These are phyloP conservation scores for Ganaspis sp. DNA, from an alignment of 1,140 invertebrate genomes.

Conservation along the genomic window DNA sequence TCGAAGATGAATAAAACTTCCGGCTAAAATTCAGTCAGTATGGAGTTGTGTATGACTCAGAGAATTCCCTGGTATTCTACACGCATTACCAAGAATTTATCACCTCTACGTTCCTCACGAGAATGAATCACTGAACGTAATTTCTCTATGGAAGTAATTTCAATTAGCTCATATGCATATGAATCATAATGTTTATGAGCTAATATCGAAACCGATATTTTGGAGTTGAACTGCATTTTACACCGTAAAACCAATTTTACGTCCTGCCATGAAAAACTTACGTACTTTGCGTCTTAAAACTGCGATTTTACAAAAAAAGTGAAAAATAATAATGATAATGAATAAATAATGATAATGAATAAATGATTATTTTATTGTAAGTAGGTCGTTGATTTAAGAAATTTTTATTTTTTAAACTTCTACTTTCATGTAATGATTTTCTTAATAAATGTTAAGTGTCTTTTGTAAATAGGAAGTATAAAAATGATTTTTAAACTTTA, in stretches of 20 bases:
- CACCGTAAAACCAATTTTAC: background rate
- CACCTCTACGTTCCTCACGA: background rate
- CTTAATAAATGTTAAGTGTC: too few species aligned
- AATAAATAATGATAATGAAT: too few species aligned
- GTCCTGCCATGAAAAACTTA: too few species aligned
- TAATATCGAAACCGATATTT: background rate
- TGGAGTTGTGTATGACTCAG: background rate
- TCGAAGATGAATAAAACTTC: background rate
- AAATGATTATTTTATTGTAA: too few species aligned
- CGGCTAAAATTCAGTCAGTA: background rate
- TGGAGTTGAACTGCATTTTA: background rate
- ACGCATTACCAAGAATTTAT: conserved; percentile 36
- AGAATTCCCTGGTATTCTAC: conserved; percentile 39
- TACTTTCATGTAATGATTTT: too few species aligned
- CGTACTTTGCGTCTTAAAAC: too few species aligned
- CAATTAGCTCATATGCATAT: conserved; percentile 9
- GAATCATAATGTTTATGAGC: background rate
- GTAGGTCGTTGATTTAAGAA: too few species aligned
- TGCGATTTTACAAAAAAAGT: too few species aligned
- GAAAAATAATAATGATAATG: too few species aligned
- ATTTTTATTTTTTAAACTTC: too few species aligned
- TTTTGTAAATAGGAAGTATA: background rate
- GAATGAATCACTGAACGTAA: conserved; percentile 20
- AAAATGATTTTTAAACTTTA: background rate
- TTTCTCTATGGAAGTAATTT: conserved; percentile 3